Evolutionary conservation across 2,888 invertebrate genomes (phyloP).

Genomic region (Cenopis cana): DNA sequence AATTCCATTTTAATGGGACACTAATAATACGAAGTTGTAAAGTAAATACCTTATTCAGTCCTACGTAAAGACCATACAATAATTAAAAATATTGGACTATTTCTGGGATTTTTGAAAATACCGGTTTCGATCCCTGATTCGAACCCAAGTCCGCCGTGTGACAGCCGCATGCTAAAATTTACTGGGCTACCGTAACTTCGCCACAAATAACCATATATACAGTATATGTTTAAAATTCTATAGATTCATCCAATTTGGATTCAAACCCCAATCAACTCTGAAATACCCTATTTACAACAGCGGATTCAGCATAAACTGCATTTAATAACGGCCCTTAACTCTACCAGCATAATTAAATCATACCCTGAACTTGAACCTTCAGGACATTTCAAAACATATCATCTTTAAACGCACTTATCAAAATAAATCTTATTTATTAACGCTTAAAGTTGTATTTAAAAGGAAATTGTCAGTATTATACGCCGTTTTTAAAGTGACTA

Average conservation of each 20-base stretch:
- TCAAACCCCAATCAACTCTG: slow-evolving; percentile 18
- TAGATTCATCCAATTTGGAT: not conserved
- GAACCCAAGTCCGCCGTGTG: too few species aligned
- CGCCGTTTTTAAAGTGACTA: slow-evolving; percentile 48
- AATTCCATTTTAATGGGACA: too few species aligned
- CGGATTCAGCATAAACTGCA: slow-evolving; percentile 3
- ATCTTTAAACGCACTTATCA: not conserved
- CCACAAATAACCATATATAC: not conserved
- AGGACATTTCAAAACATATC: not conserved
- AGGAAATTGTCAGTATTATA: not conserved
- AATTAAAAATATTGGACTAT: too few species aligned
- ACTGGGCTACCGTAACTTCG: too few species aligned
- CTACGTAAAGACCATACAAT: too few species aligned
- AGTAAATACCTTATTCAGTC: too few species aligned
- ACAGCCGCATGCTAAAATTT: too few species aligned
- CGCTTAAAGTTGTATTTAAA: not conserved
- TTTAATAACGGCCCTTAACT: slow-evolving; percentile 19
- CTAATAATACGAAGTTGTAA: too few species aligned
- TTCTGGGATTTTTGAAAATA: too few species aligned
- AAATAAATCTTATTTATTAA: not conserved
- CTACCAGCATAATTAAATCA: slow-evolving; percentile 17
- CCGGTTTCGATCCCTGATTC: too few species aligned
- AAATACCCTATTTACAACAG: slow-evolving; percentile 16
- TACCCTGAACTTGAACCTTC: not conserved
- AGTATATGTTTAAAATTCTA: slow-evolving; percentile 4